Base-by-base conservation (phyloP, 2,888 invertebrate species). In the Fragum whitleyi region DNA sequence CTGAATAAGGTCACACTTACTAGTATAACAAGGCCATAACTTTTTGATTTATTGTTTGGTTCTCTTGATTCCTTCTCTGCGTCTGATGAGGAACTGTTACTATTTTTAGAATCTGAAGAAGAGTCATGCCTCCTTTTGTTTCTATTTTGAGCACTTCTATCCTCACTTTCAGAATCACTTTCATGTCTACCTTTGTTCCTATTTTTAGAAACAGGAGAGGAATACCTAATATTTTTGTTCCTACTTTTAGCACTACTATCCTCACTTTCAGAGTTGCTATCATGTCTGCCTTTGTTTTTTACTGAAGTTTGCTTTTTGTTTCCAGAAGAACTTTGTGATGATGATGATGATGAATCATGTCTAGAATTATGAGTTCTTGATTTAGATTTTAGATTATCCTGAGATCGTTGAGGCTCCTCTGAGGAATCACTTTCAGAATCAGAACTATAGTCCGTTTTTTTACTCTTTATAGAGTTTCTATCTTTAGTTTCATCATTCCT, bases 1-100 rank as follows among this genome's bases (percentile, higher is more conserved):
- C n/a, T n/a, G n/a, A n/a, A n/a, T n/a, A n/a, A n/a, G n/a, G n/a
- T n/a, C n/a, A 47, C 14, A 32, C 77, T 53, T 70, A 81, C 81
- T 62, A 81, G 42, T 23, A 81, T 81, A 19, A 83, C 79, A 16
- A 83, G 74, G 21, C 83, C 83, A 71, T 79, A 83, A 29, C 59
- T 69, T 62, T 81, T 72, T 28, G 74, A 62, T 65, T 74, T 75
- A 36, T 21, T 21, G 68, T 65, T 36, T 36, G 36, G 51, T 23
- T 74, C 67, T 32, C 21, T 69, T 16, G 65, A 65, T 39, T 75
- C 59, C 29, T 67, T 28, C 39, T 77, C 53, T 14, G 55, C 51
- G 14, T 73, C 61, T n/a, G 82, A 78, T 19, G 65, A 39, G 23
- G 65, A 65, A 42, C 26, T 65, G 42, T 42, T 65, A 23, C 65